Evolutionary conservation across 2,113 vertebrate species (phyloP).

Genomic region (Beaufortia kweichowensis): DNA sequence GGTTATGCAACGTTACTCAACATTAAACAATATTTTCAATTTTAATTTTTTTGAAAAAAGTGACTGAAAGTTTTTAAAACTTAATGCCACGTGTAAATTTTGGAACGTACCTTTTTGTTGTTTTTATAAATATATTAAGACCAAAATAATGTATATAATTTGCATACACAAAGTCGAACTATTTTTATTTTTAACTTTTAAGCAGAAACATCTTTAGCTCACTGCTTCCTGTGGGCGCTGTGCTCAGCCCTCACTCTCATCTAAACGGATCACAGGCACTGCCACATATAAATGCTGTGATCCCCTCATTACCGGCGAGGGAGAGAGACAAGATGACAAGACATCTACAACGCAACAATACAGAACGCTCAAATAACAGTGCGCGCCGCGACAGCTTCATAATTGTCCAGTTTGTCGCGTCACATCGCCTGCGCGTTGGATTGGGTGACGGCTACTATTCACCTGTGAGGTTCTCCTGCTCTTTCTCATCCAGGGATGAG

Average conservation of each 20-base stretch:
- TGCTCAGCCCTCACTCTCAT: not conserved
- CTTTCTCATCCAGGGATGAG: conserved; percentile 95
- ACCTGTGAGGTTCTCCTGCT: conserved; percentile 93
- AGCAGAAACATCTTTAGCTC: not conserved
- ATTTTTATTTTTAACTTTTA: not conserved
- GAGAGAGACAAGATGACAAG: not conserved
- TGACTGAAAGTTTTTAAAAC: too few relatives aligned
- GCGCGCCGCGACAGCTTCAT: not conserved
- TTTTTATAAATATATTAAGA: not conserved
- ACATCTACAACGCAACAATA: not conserved
- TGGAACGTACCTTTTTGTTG: too few relatives aligned
- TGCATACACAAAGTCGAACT: not conserved
- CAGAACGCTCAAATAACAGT: not conserved
- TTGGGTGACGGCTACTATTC: conserved; percentile 55
- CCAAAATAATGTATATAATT: not conserved
- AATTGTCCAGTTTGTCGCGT: not conserved
- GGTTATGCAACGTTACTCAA: too few relatives aligned
- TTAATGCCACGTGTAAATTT: too few relatives aligned
- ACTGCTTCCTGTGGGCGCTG: not conserved
- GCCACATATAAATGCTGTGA: conserved; percentile 40
- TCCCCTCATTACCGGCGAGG: conserved; percentile 36
- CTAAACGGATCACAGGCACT: conserved; percentile 32
- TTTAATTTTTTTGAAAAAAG: too few relatives aligned
- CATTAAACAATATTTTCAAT: too few relatives aligned
- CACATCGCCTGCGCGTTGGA: not conserved